Conservation (phyloP, 2,797 vertebrate species). For the Neosalanx taihuensis region DNA sequence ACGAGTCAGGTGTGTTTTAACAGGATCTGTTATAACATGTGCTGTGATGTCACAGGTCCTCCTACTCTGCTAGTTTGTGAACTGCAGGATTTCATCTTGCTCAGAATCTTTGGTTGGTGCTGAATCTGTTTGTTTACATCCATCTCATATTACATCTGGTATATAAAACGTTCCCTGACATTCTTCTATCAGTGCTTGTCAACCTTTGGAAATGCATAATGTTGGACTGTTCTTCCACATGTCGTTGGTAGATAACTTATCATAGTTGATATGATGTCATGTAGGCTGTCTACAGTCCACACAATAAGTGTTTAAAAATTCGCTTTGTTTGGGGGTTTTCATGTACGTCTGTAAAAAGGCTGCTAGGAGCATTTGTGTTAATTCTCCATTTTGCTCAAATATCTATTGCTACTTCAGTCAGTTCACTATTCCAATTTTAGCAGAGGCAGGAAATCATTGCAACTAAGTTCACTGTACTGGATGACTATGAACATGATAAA, state of each 20-base stretch:
- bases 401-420: no score
- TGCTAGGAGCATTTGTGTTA: no score
- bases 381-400: no score
- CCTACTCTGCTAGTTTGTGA: constrained; percentile 32
- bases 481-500: constrained; percentile 34
- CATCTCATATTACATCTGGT: constrained; percentile 71
- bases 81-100: constrained; percentile 27
- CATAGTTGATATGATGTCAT: neutral
- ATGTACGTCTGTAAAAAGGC: no score
- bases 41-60: constrained; percentile 46
- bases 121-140: constrained; percentile 68
- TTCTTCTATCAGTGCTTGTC: constrained; percentile 40
- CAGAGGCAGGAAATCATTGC: neutral
- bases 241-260: neutral
- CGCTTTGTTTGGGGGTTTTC: no score
- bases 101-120: constrained; percentile 57
- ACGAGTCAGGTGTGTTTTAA: constrained; percentile 55
- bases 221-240: constrained; percentile 28
- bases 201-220: constrained; percentile 63
- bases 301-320: no score
- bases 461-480: constrained; percentile 9
- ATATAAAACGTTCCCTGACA: constrained; percentile 45
- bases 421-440: no score
- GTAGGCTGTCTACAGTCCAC: neutral
- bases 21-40: constrained; percentile 36